phyloP scores from a whole-genome alignment of 1,140 invertebrate genomes.

The Aphidius ervi region DNA sequence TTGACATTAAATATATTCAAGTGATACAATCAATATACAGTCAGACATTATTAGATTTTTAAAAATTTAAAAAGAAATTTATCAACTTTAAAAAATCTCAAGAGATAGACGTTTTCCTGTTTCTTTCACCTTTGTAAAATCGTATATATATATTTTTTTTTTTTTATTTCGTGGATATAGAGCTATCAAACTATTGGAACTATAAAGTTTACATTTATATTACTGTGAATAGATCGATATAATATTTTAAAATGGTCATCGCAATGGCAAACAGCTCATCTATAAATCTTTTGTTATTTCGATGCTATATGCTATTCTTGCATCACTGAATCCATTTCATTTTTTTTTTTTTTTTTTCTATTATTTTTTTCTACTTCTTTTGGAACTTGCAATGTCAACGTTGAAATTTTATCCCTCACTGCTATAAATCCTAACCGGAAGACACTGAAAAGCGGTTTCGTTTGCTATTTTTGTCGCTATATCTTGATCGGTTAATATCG shows the following conservation, averaged over 20 bases:
- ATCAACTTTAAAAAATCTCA: no score
- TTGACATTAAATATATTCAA: no score
- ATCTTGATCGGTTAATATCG: neutral
- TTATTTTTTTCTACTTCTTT: neutral
- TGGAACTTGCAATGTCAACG: neutral
- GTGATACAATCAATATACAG: no score
- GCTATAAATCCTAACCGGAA: slow-evolving; percentile 7
- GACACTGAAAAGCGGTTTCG: slow-evolving; percentile 1
- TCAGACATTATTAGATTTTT: no score
- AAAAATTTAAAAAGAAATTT: no score
- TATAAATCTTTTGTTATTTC: slow-evolving; percentile 9
- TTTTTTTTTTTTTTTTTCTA: neutral
- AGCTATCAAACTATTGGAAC: no score
- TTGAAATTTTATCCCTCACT: slow-evolving; percentile 2
- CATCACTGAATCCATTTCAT: neutral
- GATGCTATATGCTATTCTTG: neutral
- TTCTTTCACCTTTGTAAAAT: no score
- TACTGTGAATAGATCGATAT: no score
- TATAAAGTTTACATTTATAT: no score
- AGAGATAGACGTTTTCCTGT: no score
- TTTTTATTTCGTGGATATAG: no score
- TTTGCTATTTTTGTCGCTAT: neutral
- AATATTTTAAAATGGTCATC: slow-evolving; percentile 1
- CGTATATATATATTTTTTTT: no score
- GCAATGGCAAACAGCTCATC: slow-evolving; percentile 7